Evolutionary conservation across 2,888 invertebrate genomes (phyloP).

Genomic region (Branchellion lobata): DNA sequence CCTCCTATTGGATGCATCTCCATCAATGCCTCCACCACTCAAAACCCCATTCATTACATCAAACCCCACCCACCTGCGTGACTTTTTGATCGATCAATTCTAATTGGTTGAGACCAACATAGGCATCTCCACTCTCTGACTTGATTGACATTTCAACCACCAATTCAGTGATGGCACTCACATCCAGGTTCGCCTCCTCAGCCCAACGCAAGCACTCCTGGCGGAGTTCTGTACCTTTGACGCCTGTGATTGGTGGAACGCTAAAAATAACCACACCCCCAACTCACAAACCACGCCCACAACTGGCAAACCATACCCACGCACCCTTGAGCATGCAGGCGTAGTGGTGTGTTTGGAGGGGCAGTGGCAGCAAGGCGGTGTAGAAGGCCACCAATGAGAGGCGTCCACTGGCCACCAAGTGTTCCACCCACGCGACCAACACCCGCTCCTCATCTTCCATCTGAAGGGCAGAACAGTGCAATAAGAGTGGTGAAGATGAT

Average conservation of each 20-base stretch:
- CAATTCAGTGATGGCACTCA: slow-evolving; percentile 78
- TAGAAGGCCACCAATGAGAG: slow-evolving; percentile 3
- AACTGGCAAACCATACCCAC: neutral
- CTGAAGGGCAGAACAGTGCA: too few relatives aligned
- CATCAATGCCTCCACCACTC: too few relatives aligned
- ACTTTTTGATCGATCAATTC: neutral
- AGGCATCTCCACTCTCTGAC: neutral
- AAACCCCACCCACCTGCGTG: neutral
- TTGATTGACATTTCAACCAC: slow-evolving; percentile 76
- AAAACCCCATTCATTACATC: too few relatives aligned
- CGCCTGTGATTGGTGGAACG: slow-evolving; percentile 56
- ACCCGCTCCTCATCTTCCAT: neutral
- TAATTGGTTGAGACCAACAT: neutral
- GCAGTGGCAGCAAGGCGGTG: neutral
- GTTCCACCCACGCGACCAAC: neutral
- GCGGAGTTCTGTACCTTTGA: slow-evolving; percentile 59
- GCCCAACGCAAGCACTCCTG: slow-evolving; percentile 65
- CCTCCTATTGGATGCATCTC: neutral
- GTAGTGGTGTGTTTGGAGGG: neutral
- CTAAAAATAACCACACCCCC: neutral
- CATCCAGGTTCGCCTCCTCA: slow-evolving; percentile 73
- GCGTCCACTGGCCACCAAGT: neutral
- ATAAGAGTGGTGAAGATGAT: neutral
- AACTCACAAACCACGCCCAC: too few relatives aligned
- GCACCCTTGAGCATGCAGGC: neutral